Evolutionary conservation across 2,113 vertebrate species (phyloP).

Genomic region (Brachionichthys hirsutus): DNA sequence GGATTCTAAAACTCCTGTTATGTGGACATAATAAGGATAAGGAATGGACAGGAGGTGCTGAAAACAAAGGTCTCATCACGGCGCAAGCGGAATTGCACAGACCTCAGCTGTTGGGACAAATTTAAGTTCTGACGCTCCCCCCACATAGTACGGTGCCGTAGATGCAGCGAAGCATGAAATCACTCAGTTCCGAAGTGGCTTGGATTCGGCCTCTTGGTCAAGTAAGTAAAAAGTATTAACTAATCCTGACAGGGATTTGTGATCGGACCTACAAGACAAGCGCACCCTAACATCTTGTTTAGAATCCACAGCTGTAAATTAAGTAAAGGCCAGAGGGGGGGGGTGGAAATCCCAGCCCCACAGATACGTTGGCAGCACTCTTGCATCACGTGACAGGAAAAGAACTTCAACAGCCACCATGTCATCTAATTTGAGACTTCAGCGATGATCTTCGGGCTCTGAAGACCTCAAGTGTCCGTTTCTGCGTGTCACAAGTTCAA

Average conservation of each 20-base stretch:
- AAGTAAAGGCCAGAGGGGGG: conserved; percentile 22
- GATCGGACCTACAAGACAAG: conserved; percentile 7
- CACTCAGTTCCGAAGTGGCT: conserved; percentile 10
- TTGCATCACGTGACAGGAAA: conserved; percentile 28
- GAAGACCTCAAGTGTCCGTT: conserved; percentile 19
- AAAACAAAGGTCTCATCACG: conserved; percentile 15
- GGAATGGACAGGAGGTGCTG: conserved; percentile 11
- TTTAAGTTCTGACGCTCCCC: conserved; percentile 6
- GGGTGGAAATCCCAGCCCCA: conserved; percentile 20
- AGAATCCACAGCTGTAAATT: conserved; percentile 1
- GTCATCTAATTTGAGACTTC: conserved; percentile 62
- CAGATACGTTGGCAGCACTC: conserved; percentile 1
- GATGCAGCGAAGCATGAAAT: conserved; percentile 20
- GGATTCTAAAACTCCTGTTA: conserved; percentile 20
- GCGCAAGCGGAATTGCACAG: not conserved
- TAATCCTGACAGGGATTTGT: not conserved
- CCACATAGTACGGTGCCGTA: conserved; percentile 5
- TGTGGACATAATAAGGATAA: conserved; percentile 12
- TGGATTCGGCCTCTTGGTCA: conserved; percentile 4
- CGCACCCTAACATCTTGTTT: not conserved
- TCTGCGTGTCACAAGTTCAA: conserved; percentile 51
- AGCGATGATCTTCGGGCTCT: conserved; percentile 54
- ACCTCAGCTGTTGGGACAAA: not conserved
- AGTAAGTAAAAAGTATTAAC: not conserved
- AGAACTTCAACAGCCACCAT: conserved; percentile 22